Evolutionary conservation across 2,797 vertebrate species (phyloP), one percentile per base, ranked within the genome.

Genomic region (Menidia menidia): DNA sequence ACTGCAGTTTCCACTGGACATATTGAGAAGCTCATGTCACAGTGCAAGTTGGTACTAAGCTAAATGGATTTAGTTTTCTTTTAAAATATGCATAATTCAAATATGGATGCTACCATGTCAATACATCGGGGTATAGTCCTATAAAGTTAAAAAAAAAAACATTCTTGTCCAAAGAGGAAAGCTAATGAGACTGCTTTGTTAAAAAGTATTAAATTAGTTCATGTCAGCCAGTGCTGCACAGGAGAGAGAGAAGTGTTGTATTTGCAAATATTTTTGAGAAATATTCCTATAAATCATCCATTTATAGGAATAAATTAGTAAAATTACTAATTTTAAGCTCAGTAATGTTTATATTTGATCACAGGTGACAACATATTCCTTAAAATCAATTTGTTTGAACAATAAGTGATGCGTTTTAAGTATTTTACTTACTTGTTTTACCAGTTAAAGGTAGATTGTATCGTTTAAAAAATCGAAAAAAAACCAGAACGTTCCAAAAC

Each of bases 241-340:
- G 52, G 53, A 63, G 35, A 71, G 39, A 76, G 72, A 59, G 16
- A 55, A 12, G 16, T n/a, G 35, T 62, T 33, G 45, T 68, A 71
- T 73, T 71, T 73, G 55, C 62, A 47, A 79, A 78, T 32, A 68
- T 57, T 76, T 80, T 68, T 58, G 50, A 85, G 61, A 80, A 83
- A 86, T 82, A 90, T 90, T 89, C 82, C 87, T 85, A 42, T 75
- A 65, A 85, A 72, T 41, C 2, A 0, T 50, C n/a, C 57, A 78
- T n/a, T n/a, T n/a, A n/a, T n/a, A n/a, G n/a, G n/a, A n/a, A n/a
- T n/a, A n/a, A n/a, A n/a, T n/a, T n/a, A n/a, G n/a, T n/a, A 82
- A 65, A 8, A 74, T 78, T 61, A 19, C 67, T 77, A 11, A 64
- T 43, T 67, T 79, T 0, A 68, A 66, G 30, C n/a, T 77, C 48